Evolutionary conservation across 1,140 invertebrate genomes (phyloP), one percentile per base, ranked within the genome.

Genomic region (Cydia pomonella): DNA sequence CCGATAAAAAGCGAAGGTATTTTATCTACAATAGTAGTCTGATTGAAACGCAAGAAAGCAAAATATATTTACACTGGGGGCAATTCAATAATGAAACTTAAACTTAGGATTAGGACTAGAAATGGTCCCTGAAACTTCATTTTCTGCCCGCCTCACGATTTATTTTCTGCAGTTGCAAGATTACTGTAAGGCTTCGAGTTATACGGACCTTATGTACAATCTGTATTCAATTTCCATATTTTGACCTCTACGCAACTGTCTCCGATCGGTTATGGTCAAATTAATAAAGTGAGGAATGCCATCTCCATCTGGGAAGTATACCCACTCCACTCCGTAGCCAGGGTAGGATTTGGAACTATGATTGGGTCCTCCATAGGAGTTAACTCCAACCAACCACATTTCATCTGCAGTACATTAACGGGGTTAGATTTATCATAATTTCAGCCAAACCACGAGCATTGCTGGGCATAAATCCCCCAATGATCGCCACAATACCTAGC

Each of bases 241-340:
- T 9, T 79, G 44, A 59, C 79, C 75, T n/a, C 44, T 18, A 80
- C 63, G 59, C 6, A 84, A 76, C 63, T 83, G 50, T 38, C 78
- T 79, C 7, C 77, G 81, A 16, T 82, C 82, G 73, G 73, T 63
- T 10, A 76, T 79, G 0, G 84, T 85, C 21, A 93, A 74, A 75
- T 89, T 90, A 12, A 95, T 94, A 16, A 94, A 94, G 79, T 95
- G 94, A 0, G 94, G 92, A 5, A 93, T 88, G 2, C 93, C 94
- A 76, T 95, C 93, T 12, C 95, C 95, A 84, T 95, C 94, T 1
- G 95, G 95, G 88, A 95, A 94, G 73, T 95, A 94, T 63, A 95
- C 95, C 95, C 95, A 95, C 18, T 94, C 94, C 75, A 91, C 93
- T 21, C 94, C 94, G 78, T 95, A 95, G 47, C 87, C 86, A 69